Evolutionary conservation across 2,888 invertebrate species (phyloP).

Genomic region (Hemistola chrysoprasaria): DNA sequence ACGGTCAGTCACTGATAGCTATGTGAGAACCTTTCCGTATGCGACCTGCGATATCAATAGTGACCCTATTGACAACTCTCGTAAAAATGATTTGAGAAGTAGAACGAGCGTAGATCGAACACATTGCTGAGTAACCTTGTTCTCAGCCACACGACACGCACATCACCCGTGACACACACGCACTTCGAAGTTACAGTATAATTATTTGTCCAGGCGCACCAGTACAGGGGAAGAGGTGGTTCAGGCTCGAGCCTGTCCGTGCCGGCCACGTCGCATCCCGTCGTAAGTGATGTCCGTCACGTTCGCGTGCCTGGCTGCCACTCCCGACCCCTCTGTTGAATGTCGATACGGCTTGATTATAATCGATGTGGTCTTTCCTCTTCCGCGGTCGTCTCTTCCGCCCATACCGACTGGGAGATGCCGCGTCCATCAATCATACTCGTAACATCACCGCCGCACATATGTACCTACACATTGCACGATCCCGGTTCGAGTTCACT

Average conservation of each 20-base stretch:
- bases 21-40: no score
- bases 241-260: slow-evolving; percentile 93
- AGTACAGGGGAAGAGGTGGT: slow-evolving; percentile 85
- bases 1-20: slow-evolving; percentile 90
- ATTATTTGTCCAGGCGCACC: slow-evolving; percentile 82
- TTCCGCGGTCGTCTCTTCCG: slow-evolving; percentile 63
- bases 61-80: neutral
- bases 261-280: slow-evolving; percentile 87
- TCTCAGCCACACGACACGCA: neutral
- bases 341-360: slow-evolving; percentile 64
- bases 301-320: slow-evolving; percentile 59
- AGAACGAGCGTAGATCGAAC: no score
- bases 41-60: neutral
- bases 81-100: no score
- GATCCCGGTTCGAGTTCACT: slow-evolving; percentile 54
- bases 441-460: slow-evolving; percentile 45
- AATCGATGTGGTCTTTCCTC: slow-evolving; percentile 64
- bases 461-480: slow-evolving; percentile 74
- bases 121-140: no score
- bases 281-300: slow-evolving; percentile 82
- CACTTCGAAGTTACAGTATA: slow-evolving; percentile 42
- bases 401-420: slow-evolving; percentile 68
- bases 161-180: slow-evolving; percentile 1
- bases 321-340: slow-evolving; percentile 58
- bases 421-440: slow-evolving; percentile 57